Evolutionary conservation across 2,888 invertebrate genomes (phyloP).

Genomic region (Operophtera brumata): DNA sequence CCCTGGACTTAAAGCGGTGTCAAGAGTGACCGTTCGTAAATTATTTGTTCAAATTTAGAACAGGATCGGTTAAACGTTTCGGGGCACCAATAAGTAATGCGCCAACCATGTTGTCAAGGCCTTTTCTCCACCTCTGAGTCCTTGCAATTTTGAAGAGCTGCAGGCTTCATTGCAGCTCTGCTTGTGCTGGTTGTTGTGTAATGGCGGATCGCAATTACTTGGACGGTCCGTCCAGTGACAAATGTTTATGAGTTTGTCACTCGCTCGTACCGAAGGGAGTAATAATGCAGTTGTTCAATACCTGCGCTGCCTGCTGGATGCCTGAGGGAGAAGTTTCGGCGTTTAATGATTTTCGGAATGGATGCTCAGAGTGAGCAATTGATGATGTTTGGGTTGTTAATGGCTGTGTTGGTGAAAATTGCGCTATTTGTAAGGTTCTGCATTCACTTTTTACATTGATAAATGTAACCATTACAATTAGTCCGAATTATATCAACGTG

Average conservation of each 20-base stretch:
- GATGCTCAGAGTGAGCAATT: constrained; percentile 38
- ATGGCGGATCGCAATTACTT: constrained; percentile 68
- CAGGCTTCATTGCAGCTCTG: constrained; percentile 38
- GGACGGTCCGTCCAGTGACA: constrained; percentile 73
- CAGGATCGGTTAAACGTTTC: constrained; percentile 77
- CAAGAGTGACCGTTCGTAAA: constrained; percentile 77
- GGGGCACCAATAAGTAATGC: constrained; percentile 78
- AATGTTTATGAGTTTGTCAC: constrained; percentile 81
- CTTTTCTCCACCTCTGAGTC: constrained; percentile 30
- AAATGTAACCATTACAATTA: no score
- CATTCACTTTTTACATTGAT: neutral
- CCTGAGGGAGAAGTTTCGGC: constrained; percentile 54
- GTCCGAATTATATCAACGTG: no score
- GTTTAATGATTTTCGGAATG: constrained; percentile 60
- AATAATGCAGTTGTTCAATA: constrained; percentile 55
- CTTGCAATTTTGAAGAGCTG: constrained; percentile 15
- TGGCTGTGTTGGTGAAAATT: constrained; percentile 4
- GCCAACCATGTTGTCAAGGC: constrained; percentile 44
- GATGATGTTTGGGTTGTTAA: constrained; percentile 30
- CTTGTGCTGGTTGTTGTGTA: constrained; percentile 51
- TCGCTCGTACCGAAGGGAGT: constrained; percentile 54
- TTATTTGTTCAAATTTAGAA: constrained; percentile 80
- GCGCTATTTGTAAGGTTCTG: neutral
- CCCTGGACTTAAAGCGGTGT: constrained; percentile 57
- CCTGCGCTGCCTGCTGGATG: constrained; percentile 37